A percentile compares a stretch with the other conserved stretches of the same genome.
Conservation (phyloP, 1,140 invertebrate genomes). For the Sesamia nonagrioides region DNA sequence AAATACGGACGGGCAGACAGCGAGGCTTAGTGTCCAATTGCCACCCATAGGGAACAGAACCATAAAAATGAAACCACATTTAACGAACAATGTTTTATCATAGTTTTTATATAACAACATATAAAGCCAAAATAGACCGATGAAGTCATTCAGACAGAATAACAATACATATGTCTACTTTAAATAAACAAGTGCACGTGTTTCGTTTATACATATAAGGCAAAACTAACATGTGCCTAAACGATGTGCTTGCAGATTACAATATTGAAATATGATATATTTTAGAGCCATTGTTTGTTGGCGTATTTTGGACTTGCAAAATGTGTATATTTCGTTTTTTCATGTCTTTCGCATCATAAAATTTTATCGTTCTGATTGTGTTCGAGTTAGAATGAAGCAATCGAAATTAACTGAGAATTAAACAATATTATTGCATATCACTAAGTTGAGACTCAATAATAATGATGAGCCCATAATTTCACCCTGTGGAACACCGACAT, state of each 20-base stretch:
- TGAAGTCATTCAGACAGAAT: neutral
- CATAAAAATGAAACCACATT: neutral
- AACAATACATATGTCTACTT: constrained; percentile 24
- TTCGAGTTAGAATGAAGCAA: too few relatives aligned
- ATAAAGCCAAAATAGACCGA: constrained; percentile 9
- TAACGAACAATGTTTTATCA: too few relatives aligned
- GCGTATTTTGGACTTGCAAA: too few relatives aligned
- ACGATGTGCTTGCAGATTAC: constrained; percentile 22
- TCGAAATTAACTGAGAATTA: too few relatives aligned
- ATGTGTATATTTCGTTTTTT: too few relatives aligned
- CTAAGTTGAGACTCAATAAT: neutral
- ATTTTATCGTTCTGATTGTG: too few relatives aligned
- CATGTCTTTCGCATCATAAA: too few relatives aligned
- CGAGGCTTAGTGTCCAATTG: too few relatives aligned
- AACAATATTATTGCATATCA: too few relatives aligned
- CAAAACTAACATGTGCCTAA: constrained; percentile 9
- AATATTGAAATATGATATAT: constrained; percentile 1
- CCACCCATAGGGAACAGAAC: neutral
- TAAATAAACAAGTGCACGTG: constrained; percentile 32
- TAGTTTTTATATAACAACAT: neutral
- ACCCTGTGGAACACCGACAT: constrained; percentile 22
- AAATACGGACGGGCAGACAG: too few relatives aligned
- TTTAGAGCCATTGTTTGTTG: too few relatives aligned
- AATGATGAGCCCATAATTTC: neutral
- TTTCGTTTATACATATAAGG: constrained; percentile 5